Conservation (phyloP, 2,113 vertebrate genomes). For the Caracal caracal region DNA sequence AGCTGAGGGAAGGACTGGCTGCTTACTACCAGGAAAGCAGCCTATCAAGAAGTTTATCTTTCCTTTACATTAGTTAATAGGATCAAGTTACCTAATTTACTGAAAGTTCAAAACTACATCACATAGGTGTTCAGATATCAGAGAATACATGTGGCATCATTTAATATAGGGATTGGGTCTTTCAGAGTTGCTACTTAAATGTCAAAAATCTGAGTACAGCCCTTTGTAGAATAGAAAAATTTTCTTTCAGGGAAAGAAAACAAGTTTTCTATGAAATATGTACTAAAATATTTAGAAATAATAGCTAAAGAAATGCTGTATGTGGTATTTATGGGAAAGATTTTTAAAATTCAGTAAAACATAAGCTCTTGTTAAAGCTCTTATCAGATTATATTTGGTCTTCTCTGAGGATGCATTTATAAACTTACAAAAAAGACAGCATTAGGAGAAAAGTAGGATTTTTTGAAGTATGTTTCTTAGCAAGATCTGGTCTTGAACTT, state of each 20-base stretch:
- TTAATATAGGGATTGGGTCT: not conserved
- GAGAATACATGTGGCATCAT: not conserved
- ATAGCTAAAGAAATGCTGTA: slow-evolving; percentile 30
- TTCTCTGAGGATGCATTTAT: slow-evolving; percentile 2
- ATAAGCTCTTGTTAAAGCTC: not conserved
- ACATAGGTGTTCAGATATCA: not conserved
- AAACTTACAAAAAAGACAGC: not conserved
- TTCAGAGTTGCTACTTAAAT: not conserved
- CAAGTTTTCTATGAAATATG: not conserved
- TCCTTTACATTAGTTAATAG: not conserved
- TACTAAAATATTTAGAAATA: slow-evolving; percentile 48
- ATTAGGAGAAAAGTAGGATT: not conserved
- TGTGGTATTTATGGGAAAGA: not conserved
- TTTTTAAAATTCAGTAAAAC: slow-evolving; percentile 29
- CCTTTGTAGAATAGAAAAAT: slow-evolving; percentile 25
- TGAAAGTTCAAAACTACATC: not conserved
- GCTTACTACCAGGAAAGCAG: not conserved
- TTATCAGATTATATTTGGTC: not conserved
- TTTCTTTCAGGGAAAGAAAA: slow-evolving; percentile 33
- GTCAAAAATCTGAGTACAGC: slow-evolving; percentile 1
- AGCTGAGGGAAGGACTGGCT: not conserved
- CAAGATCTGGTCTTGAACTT: not conserved
- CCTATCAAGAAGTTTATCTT: not conserved
- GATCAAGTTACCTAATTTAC: not conserved
- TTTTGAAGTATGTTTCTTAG: not conserved